These are phyloP conservation scores for Hydrochoerus hydrochaeris DNA, from an alignment of 2,113 vertebrate species.

Conservation along the genomic window DNA sequence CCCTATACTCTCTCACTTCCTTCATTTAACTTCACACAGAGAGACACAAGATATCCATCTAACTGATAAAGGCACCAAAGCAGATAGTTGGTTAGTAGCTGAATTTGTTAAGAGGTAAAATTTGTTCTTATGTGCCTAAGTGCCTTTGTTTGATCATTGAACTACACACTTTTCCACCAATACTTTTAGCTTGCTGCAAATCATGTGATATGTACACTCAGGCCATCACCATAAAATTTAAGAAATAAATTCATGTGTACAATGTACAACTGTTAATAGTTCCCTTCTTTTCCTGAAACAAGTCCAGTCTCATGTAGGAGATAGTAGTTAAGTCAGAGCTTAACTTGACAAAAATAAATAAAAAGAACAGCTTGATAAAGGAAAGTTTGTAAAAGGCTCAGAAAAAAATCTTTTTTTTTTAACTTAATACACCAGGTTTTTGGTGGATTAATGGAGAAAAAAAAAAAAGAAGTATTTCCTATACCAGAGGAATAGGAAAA, in stretches of 20 bases:
- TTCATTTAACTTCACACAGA: constrained; percentile 27
- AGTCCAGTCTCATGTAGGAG: background rate
- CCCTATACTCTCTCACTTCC: background rate
- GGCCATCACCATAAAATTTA: background rate
- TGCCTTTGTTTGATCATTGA: background rate
- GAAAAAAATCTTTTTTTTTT: background rate
- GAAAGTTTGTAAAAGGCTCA: background rate
- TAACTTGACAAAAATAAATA: background rate
- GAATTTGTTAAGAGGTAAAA: background rate
- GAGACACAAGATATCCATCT: background rate
- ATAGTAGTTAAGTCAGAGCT: background rate
- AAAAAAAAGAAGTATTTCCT: background rate
- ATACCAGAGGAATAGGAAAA: background rate
- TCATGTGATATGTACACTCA: background rate
- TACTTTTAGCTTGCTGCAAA: background rate
- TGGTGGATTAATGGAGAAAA: background rate
- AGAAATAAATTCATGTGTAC: background rate
- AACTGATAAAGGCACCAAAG: background rate
- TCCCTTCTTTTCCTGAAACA: constrained; percentile 2
- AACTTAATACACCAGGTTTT: background rate
- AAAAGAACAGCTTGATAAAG: background rate
- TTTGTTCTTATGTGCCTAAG: background rate
- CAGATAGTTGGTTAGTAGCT: background rate
- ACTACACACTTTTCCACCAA: background rate
- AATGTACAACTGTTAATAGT: background rate